phyloP scores from a whole-genome alignment of 2,113 vertebrate species.

The Tragelaphus imberbis region DNA sequence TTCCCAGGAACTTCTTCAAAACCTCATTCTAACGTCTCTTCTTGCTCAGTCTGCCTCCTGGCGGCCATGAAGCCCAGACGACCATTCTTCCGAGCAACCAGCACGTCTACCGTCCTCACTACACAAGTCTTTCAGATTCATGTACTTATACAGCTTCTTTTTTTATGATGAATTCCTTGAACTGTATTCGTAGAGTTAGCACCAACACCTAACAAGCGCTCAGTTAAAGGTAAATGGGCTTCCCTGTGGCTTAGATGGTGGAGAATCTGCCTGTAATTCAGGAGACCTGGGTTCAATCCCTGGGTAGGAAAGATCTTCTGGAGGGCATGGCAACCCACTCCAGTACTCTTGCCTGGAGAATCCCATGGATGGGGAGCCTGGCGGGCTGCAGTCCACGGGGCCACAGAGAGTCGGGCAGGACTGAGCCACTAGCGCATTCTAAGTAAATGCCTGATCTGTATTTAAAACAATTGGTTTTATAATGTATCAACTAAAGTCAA shows the following conservation, averaged over 20 bases:
- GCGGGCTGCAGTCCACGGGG: rapidly evolving
- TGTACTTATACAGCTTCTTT: neutral
- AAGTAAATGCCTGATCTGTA: neutral
- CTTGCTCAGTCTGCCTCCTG: neutral
- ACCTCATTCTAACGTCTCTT: neutral
- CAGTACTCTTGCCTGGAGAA: neutral
- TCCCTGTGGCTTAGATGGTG: neutral
- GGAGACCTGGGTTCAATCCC: neutral
- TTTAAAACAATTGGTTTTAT: neutral
- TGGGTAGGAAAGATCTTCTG: neutral
- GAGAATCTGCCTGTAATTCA: neutral
- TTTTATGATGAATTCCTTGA: neutral
- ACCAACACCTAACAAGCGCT: neutral
- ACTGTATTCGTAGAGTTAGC: neutral
- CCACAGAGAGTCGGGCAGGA: neutral
- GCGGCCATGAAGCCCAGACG: neutral
- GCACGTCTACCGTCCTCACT: neutral
- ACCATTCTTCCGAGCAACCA: neutral
- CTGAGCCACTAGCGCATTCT: neutral
- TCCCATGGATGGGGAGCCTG: neutral
- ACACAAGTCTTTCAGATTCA: neutral
- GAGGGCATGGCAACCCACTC: neutral
- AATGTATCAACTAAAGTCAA: neutral
- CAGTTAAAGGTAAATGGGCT: neutral
- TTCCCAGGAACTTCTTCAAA: neutral